A percentile compares a stretch with the other conserved stretches of the same genome.
Evolutionary conservation across 2,888 invertebrate genomes (phyloP).

Genomic region (Entomobrya proxima): DNA sequence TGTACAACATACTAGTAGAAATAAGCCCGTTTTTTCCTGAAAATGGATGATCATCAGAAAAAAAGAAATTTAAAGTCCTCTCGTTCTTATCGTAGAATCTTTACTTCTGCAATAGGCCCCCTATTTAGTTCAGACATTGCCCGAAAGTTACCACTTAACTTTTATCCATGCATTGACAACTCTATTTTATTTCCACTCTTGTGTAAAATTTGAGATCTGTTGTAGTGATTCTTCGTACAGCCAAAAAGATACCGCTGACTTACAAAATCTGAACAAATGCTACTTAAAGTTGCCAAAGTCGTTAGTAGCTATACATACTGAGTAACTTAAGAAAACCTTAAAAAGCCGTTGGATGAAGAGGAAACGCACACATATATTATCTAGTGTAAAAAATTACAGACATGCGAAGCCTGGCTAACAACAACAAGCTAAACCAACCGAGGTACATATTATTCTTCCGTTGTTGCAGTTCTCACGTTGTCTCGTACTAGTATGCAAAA

Average conservation of each 20-base stretch:
- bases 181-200: neutral
- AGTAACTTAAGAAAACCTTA: neutral
- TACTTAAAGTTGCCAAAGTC: neutral
- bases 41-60: neutral
- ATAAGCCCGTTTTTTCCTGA: neutral
- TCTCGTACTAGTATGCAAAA: neutral
- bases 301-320: neutral
- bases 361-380: neutral
- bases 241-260: neutral
- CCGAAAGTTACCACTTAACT: constrained; percentile 11
- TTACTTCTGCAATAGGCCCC: neutral
- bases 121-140: neutral
- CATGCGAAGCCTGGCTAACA: neutral
- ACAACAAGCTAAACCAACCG: neutral
- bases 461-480: constrained; percentile 4
- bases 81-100: neutral
- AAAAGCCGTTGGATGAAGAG: neutral
- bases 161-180: neutral
- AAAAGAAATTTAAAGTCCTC: neutral
- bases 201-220: neutral
- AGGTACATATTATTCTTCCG: too few relatives aligned
- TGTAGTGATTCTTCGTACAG: neutral
- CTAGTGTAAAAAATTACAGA: neutral
- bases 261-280: constrained; percentile 15
- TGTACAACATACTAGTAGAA: neutral